Evolutionary conservation across 2,888 invertebrate species (phyloP).

Genomic region (Eueremaeus valkanovi): DNA sequence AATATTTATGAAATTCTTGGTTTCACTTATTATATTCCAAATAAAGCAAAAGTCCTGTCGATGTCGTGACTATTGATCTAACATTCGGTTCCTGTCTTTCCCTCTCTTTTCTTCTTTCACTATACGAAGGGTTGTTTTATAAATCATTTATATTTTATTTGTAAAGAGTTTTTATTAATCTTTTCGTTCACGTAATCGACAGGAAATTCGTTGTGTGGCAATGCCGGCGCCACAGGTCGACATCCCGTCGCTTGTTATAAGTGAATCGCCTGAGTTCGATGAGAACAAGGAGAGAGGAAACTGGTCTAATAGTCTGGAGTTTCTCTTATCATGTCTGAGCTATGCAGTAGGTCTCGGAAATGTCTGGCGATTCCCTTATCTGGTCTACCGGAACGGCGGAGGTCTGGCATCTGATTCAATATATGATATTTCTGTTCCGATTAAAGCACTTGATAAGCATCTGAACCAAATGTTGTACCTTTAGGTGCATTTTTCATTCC

Average conservation of each 20-base stretch:
- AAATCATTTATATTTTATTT: neutral
- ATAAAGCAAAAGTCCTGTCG: neutral
- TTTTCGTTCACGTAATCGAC: neutral
- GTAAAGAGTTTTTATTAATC: neutral
- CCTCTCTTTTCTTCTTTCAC: neutral
- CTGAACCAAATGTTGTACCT: constrained; percentile 1
- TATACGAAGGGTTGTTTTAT: neutral
- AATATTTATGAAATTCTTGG: neutral
- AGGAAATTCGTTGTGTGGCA: constrained; percentile 45
- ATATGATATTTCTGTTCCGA: neutral
- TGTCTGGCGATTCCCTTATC: constrained; percentile 49
- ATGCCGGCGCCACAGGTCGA: constrained; percentile 40
- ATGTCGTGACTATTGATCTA: constrained; percentile 12
- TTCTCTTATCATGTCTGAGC: constrained; percentile 60
- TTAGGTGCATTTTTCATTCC: constrained; percentile 57
- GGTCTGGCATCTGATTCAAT: constrained; percentile 49
- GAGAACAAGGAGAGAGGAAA: constrained; percentile 55
- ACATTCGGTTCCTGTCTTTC: constrained; percentile 20
- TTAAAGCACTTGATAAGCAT: neutral
- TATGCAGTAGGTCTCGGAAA: constrained; percentile 61
- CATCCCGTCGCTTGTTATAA: constrained; percentile 19
- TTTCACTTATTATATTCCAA: neutral
- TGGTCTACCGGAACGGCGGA: constrained; percentile 55
- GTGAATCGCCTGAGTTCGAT: constrained; percentile 32
- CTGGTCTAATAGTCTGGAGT: constrained; percentile 58